Evolutionary conservation across 2,797 vertebrate genomes (phyloP).

Genomic region (Poliocrania exsul): DNA sequence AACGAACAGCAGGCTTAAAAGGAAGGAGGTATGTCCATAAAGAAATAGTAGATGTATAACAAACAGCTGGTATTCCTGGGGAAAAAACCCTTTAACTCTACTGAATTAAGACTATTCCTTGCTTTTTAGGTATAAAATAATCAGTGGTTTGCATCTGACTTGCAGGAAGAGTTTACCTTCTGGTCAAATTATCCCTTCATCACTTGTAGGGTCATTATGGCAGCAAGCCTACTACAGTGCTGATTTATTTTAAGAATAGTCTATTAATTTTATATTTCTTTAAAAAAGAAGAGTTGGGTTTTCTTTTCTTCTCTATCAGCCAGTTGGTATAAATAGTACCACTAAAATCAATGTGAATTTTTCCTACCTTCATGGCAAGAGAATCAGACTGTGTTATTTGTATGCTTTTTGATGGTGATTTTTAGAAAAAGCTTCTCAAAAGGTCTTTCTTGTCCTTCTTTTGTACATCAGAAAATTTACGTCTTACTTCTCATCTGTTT

Average conservation of each 20-base stretch:
- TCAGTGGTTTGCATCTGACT: neutral
- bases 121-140: neutral
- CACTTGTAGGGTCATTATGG: neutral
- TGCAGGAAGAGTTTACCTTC: neutral
- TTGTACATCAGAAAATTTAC: neutral
- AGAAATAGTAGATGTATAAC: neutral
- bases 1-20: neutral
- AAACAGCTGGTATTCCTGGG: neutral
- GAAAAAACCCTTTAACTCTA: neutral
- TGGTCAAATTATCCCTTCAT: neutral
- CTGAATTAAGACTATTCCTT: neutral
- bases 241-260: neutral
- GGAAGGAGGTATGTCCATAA: neutral
- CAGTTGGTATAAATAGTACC: neutral
- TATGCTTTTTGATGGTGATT: neutral
- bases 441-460: conserved; percentile 20
- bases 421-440: conserved; percentile 30
- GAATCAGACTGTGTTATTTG: neutral
- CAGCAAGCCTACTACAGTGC: neutral
- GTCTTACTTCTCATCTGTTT: conserved; percentile 10
- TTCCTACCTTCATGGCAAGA: neutral
- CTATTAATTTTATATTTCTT: neutral
- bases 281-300: neutral
- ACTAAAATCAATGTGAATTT: neutral
- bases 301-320: neutral